Percentiles rank a stretch among this genome's conserved stretches.
Conservation (phyloP, 2,797 vertebrate genomes). For the Tapirus indicus region DNA sequence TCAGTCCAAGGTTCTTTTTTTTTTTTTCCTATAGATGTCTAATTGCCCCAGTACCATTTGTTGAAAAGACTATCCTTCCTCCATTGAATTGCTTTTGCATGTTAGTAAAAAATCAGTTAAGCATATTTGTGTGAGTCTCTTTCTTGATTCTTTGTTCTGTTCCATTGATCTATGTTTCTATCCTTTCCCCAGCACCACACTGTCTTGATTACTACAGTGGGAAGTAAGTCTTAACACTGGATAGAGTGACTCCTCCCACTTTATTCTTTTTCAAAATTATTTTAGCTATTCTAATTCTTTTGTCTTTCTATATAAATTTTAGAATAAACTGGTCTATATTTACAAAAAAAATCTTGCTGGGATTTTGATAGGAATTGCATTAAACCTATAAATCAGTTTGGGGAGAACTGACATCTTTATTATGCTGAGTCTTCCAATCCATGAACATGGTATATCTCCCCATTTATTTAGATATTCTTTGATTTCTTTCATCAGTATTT, state of each 20-base stretch:
- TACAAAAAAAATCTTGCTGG: not conserved
- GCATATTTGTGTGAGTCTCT: not conserved
- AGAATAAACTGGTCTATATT: not conserved
- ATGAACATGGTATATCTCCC: not conserved
- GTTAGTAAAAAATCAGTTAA: not conserved
- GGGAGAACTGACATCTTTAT: not conserved
- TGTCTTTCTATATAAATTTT: not conserved
- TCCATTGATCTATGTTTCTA: not conserved
- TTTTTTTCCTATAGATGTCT: not conserved
- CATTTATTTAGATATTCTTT: not conserved
- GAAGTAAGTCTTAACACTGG: not conserved
- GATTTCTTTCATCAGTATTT: not conserved
- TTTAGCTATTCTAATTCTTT: not conserved
- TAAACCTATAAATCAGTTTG: not conserved
- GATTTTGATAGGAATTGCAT: not conserved
- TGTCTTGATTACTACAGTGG: not conserved
- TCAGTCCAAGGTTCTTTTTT: not conserved
- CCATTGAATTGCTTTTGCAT: not conserved
- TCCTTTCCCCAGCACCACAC: not conserved
- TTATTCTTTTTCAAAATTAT: slow-evolving; percentile 23
- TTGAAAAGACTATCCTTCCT: not conserved
- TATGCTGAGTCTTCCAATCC: not conserved
- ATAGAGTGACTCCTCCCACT: not conserved
- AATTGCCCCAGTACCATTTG: not conserved
- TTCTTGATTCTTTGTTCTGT: not conserved